Evolutionary conservation across 2,888 invertebrate genomes (phyloP), one percentile per base, ranked within the genome.

Genomic region (Rhaphigaster nebulosa): DNA sequence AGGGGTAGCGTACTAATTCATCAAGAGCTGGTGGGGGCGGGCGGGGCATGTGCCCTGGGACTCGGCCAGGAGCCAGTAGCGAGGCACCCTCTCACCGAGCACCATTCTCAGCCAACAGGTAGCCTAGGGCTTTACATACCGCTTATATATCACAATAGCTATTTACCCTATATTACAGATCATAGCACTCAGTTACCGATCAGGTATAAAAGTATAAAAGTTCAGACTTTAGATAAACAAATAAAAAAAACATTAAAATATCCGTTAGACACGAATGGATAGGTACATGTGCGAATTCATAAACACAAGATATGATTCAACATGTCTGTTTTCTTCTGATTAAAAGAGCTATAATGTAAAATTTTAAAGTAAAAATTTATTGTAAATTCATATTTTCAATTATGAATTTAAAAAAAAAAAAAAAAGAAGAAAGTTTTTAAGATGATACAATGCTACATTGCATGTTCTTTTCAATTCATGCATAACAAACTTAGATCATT

Each of bases 11-110:
- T 34, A 70, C 70, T 70, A 70, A 70, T 70, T 70, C 70, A 70
- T 70, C 70, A 70, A 70, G 70, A 34, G 84, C 41, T 84, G 84
- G 41, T 45, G 84, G 41, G 84, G 84, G 84, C 26, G 84, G 41
- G 84, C 45, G 84, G 84, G 70, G 84, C 84, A 84, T 84, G 84
- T 84, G 84, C 84, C 84, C 41, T 84, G 84, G 84, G 41, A 45
- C 10, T 45, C 20, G 45, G 34, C 8, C 45, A 45, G 41, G 34
- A 84, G 45, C 20, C 84, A 84, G 84, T 84, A 1, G 84, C 70
- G 70, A 70, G 70, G 18, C n/a, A 41, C 26, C 84, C 84, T 84
- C 45, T 45, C 45, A 84, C 26, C 45, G 84, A 45, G 41, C 45
- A 84, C 45, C n/a, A 45, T 26, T 29, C 84, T 84, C 84, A 45